Conservation (phyloP, 2,113 vertebrate species). For the Poeciliopsis occidentalis region DNA sequence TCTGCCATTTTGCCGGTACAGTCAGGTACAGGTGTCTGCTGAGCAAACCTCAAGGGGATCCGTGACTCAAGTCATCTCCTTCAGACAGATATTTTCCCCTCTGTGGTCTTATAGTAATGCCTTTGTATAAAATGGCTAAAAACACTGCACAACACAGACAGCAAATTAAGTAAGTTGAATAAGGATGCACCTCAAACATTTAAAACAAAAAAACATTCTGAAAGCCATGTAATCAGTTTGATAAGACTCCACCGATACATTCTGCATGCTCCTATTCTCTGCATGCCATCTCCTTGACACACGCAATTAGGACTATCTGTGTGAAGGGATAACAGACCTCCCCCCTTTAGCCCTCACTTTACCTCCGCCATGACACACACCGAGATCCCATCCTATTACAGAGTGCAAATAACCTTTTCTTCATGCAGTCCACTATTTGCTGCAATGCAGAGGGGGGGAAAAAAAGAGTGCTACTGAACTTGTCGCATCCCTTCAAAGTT, state of each 20-base stretch:
- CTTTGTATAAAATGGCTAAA: conserved; percentile 55
- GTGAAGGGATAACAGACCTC: conserved; percentile 54
- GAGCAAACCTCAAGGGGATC: conserved; percentile 60
- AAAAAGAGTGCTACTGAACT: conserved; percentile 38
- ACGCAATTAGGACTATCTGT: conserved; percentile 71
- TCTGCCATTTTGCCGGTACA: conserved; percentile 60
- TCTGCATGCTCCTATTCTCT: conserved; percentile 36
- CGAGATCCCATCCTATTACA: conserved; percentile 41
- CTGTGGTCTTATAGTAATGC: conserved; percentile 42
- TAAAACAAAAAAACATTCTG: conserved; percentile 19
- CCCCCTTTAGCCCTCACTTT: conserved; percentile 44
- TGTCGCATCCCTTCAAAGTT: conserved; percentile 53
- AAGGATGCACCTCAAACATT: conserved; percentile 31
- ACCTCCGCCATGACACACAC: conserved; percentile 37
- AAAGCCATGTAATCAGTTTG: conserved; percentile 47
- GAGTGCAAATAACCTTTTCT: conserved; percentile 60
- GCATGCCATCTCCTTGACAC: conserved; percentile 60
- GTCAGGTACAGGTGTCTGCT: conserved; percentile 45
- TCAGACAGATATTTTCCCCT: conserved; percentile 64
- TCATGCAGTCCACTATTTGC: conserved; percentile 61
- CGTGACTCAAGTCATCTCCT: conserved; percentile 61
- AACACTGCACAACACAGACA: conserved; percentile 23
- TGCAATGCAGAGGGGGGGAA: conserved; percentile 69
- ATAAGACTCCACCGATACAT: conserved; percentile 49
- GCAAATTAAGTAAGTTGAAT: too few relatives aligned